These are phyloP conservation scores for Zaprionus camerounensis DNA, from an alignment of 1,140 invertebrate species.

Conservation along the genomic window DNA sequence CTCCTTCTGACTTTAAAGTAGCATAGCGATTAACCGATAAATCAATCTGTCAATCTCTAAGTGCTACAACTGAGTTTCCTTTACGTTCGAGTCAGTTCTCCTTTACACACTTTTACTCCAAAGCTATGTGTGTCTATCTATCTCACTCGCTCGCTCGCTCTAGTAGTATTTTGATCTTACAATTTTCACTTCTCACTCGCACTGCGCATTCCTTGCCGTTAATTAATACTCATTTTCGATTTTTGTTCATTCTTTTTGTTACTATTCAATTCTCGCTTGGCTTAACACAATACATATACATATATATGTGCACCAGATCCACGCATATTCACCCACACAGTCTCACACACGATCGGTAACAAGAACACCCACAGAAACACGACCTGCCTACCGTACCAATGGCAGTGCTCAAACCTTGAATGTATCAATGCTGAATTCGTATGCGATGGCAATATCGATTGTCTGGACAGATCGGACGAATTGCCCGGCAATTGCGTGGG, in stretches of 20 bases:
- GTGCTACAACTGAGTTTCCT: neutral
- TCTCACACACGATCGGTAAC: conserved; percentile 23
- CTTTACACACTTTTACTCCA: neutral
- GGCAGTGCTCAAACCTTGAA: conserved; percentile 83
- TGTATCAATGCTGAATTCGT: conserved; percentile 82
- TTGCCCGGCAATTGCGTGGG: conserved; percentile 38
- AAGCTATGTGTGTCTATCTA: neutral
- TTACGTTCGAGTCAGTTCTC: neutral
- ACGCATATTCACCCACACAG: conserved; percentile 19
- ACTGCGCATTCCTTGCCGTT: neutral
- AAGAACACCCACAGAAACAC: conserved; percentile 26
- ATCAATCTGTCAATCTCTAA: neutral
- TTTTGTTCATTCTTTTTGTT: conserved; percentile 34
- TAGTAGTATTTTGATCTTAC: neutral
- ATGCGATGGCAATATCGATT: conserved; percentile 89
- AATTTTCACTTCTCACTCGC: neutral
- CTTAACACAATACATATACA: conserved; percentile 9
- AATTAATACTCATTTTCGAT: conserved; percentile 18
- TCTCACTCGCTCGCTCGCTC: neutral
- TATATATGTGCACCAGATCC: conserved; percentile 3
- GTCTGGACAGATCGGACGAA: conserved; percentile 90
- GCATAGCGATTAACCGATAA: neutral
- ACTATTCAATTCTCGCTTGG: conserved; percentile 46
- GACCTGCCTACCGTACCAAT: conserved; percentile 69
- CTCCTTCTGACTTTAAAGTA: neutral